Evolutionary conservation across 2,113 vertebrate genomes (phyloP).

Genomic region (Paramisgurnus dabryanus): DNA sequence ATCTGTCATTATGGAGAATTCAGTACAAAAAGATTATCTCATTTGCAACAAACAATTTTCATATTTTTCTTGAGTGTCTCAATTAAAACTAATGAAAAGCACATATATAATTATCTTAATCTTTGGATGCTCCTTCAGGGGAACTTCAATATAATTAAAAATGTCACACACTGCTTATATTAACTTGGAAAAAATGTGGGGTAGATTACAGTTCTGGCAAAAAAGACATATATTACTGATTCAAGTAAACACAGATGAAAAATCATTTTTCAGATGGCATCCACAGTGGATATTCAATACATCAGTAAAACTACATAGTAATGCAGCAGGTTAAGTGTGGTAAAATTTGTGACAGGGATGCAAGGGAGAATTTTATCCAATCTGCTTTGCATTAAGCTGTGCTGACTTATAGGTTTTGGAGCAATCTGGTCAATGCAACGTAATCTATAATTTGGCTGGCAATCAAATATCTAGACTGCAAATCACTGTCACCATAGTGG

Average conservation of each 20-base stretch:
- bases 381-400: too few relatives aligned
- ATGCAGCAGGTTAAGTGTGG: not conserved
- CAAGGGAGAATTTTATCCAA: too few relatives aligned
- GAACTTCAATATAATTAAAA: not conserved
- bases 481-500: too few relatives aligned
- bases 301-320: not conserved
- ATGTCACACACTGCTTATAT: not conserved
- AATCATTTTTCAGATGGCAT: slow-evolving; percentile 2
- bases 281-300: not conserved
- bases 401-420: too few relatives aligned
- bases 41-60: not conserved
- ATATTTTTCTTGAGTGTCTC: slow-evolving; percentile 26
- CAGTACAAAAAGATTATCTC: slow-evolving; percentile 23
- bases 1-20: not conserved
- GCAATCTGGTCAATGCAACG: too few relatives aligned
- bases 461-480: too few relatives aligned
- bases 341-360: too few relatives aligned
- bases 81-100: slow-evolving; percentile 13
- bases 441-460: too few relatives aligned
- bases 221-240: slow-evolving; percentile 19
- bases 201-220: not conserved
- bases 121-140: not conserved
- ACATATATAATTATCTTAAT: slow-evolving; percentile 7
- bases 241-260: not conserved
- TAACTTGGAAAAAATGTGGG: too few relatives aligned